phyloP scores from a whole-genome alignment of 1,140 invertebrate species.

The Lordiphosa stackelbergi region DNA sequence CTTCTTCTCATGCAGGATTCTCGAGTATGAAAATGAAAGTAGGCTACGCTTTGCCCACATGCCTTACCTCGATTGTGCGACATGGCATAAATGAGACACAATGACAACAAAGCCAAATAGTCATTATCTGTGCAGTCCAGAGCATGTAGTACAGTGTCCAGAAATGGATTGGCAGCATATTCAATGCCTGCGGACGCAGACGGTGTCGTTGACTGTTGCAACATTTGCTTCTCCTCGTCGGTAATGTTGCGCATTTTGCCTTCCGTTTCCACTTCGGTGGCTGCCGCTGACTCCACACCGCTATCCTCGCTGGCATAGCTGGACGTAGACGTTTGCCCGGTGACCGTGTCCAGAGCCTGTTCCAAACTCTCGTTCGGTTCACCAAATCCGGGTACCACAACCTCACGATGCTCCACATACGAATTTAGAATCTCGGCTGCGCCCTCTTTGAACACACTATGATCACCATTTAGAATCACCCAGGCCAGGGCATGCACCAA shows the following conservation, averaged over 20 bases:
- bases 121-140: conserved; percentile 94
- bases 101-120: conserved; percentile 93
- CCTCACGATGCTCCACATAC: conserved; percentile 80
- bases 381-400: conserved; percentile 75
- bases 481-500: conserved; percentile 92
- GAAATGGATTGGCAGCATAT: conserved; percentile 82
- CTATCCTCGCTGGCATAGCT: conserved; percentile 57
- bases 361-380: conserved; percentile 82
- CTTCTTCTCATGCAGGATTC: conserved; percentile 4
- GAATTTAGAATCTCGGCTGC: conserved; percentile 86
- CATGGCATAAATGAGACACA: conserved; percentile 95
- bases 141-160: conserved; percentile 91
- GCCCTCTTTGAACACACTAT: conserved; percentile 84
- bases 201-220: conserved; percentile 69
- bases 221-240: conserved; percentile 93
- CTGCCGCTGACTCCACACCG: conserved; percentile 29
- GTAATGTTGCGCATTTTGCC: conserved; percentile 85
- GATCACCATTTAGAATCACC: conserved; percentile 90
- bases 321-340: conserved; percentile 40
- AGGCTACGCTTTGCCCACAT: conserved; percentile 20
- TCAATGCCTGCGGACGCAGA: conserved; percentile 22
- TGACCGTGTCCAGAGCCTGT: conserved; percentile 79
- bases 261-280: conserved; percentile 12
- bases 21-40: not conserved
- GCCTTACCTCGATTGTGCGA: conserved; percentile 92